These are phyloP conservation scores for Scaptomyza tumidula DNA, from an alignment of 2,888 invertebrate genomes.

Conservation along the genomic window DNA sequence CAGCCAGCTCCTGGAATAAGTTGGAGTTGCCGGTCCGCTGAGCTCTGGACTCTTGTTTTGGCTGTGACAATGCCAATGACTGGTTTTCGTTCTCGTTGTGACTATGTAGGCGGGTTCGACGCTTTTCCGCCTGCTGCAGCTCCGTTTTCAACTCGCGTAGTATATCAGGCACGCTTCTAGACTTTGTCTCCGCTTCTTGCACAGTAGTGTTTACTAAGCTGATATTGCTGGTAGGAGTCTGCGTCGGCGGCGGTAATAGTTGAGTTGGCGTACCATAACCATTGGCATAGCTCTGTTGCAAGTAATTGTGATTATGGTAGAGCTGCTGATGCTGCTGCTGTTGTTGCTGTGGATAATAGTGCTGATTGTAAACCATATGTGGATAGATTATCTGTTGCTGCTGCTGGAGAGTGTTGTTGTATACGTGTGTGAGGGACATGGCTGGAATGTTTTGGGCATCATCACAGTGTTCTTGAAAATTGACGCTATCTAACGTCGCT, in stretches of 20 bases:
- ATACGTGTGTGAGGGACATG: conserved; percentile 43
- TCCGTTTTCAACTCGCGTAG: conserved; percentile 90
- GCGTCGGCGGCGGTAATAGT: conserved; percentile 9
- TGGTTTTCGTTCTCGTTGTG: conserved; percentile 83
- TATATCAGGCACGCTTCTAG: conserved; percentile 90
- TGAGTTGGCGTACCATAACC: conserved; percentile 63
- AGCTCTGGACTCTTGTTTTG: conserved; percentile 21
- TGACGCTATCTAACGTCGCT: conserved; percentile 69
- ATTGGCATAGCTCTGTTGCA: conserved; percentile 53
- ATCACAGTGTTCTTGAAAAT: conserved; percentile 74
- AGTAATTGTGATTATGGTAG: conserved; percentile 84
- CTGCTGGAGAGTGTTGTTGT: conserved; percentile 48
- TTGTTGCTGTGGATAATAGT: conserved; percentile 57
- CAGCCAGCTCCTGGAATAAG: conserved; percentile 60
- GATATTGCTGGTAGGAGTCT: conserved; percentile 12
- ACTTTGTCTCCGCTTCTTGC: conserved; percentile 80
- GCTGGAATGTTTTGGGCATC: conserved; percentile 74
- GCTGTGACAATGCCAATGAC: conserved; percentile 21
- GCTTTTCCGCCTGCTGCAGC: conserved; percentile 85
- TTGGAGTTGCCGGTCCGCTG: conserved; percentile 17
- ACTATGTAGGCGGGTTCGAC: conserved; percentile 86
- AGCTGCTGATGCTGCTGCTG: conserved; percentile 39
- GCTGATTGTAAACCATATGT: conserved; percentile 58
- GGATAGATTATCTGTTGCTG: conserved; percentile 51
- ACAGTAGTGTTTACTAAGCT: conserved; percentile 14